Base-by-base conservation (phyloP, 2,113 vertebrate genomes). In the Castor canadensis region DNA sequence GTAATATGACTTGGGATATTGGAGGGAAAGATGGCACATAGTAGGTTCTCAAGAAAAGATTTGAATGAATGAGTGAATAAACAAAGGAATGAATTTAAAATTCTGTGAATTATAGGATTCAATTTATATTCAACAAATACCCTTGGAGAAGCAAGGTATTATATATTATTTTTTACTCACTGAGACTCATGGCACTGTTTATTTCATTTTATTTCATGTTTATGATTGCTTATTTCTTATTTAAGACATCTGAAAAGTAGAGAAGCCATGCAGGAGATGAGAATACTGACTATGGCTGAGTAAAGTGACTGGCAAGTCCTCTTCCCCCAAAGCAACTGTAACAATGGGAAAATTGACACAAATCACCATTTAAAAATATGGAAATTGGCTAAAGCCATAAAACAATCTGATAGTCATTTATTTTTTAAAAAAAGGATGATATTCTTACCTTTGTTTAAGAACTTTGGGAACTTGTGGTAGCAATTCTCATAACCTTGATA, bases 41-140 rank as follows among this genome's bases (percentile, higher is more conserved):
- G 47, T 92, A 54, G 4, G 6, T 35, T 89, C 35, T 87, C 32
- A 64, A 92, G 49, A 89, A 95, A 94, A 75, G 83, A 49, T 30
- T 52, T 87, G 30, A 22, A 72, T 72, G 6, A 72, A 82, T 58
- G 15, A 83, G 60, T 32, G 43, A 93, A 24, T 94, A 26, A 54
- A 26, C n/a, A 45, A 94, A 52, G 5, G 22, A 94, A 54, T 92
- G 8, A 84, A 88, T 80, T 73, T 30, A 85, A 95, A 86, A 67
- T 64, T 54, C 28, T 86, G 32, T 35, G 54, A 71, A 85, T 76
- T 71, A 83, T 26, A 94, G 4, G 5, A 69, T 79, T 93, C 12
- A 54, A 71, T 81, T 71, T 87, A 45, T 5, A 83, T 58, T 84
- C 72, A 52, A 47, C 56, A 84, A 77, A 76, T 60, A 56, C 8